Evolutionary conservation across 2,113 vertebrate species (phyloP), one percentile per base, ranked within the genome.

Genomic region (Leiothrix lutea): DNA sequence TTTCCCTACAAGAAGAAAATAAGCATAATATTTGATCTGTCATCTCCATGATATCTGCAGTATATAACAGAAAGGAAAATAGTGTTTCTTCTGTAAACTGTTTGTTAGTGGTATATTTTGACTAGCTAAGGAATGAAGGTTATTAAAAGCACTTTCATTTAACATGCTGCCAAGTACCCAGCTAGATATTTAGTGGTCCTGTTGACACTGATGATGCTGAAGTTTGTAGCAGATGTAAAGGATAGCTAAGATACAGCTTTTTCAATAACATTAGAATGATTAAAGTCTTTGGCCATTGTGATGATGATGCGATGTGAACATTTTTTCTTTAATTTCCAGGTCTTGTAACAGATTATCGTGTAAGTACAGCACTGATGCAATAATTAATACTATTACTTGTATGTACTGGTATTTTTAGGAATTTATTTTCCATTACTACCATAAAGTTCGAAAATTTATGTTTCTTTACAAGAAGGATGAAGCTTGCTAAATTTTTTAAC

Each of bases 281-380:
- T 94, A 24, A 54, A 74, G 36, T 29, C 26, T 93, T 95, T 83
- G 56, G 22, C 71, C 92, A 22, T 67, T 73, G 35, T 48, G 56
- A 78, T 80, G 48, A 94, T 69, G 48, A 94, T 71, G 29, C 8
- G 87, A 74, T 24, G 7, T 73, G 53, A 94, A 69, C 10, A 15
- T 54, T 90, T 94, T 73, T 75, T 44, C 82, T 95, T 92, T 94
- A 33, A 96, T 29, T 97, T 96, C 53, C 96, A 99, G 99, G 99
- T 15, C 94, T 99, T 70, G 97, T 99, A 94, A 99, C 99, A 45
- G 99, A 99, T 96, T 99, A 99, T 56, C 98, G 99, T 98, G 99
- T 99, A 98, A 99, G 98, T 98, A 88, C 36, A 51, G 16, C 29
- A 56, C n/a, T 13, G 25, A 4, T 44, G 29, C 42, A 82, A 58